phyloP scores from a whole-genome alignment of 64 coral and sea anemone genomes.

The Pocillopora verrucosa region DNA sequence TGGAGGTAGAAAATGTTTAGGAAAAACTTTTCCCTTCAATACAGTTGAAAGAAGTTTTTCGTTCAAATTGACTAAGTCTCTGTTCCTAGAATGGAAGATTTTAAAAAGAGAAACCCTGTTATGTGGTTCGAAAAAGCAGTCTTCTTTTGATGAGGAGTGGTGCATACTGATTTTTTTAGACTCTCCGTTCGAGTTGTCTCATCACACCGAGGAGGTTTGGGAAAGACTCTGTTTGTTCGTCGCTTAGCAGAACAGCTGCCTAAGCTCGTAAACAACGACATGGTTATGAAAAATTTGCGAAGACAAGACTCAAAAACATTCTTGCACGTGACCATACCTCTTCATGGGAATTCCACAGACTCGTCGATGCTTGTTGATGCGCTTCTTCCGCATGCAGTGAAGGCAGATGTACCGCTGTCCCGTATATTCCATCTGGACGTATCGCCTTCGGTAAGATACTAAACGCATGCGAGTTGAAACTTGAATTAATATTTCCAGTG shows the following conservation, averaged over 20 bases:
- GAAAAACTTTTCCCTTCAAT: too few relatives aligned
- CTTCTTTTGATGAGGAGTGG: too few relatives aligned
- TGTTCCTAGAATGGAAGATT: too few relatives aligned
- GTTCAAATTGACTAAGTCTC: too few relatives aligned
- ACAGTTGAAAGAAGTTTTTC: too few relatives aligned
- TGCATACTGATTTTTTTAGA: constrained; percentile 14
- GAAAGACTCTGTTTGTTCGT: constrained; percentile 62
- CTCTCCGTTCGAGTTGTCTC: constrained; percentile 71
- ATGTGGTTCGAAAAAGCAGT: too few relatives aligned
- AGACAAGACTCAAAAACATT: background rate
- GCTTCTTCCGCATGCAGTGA: constrained; percentile 55
- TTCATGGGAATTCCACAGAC: constrained; percentile 81
- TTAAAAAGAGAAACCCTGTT: too few relatives aligned
- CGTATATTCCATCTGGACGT: constrained; percentile 91
- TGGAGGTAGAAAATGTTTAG: too few relatives aligned
- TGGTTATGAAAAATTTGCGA: background rate
- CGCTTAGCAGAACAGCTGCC: constrained; percentile 61
- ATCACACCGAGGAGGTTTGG: constrained; percentile 67
- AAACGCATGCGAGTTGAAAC: too few relatives aligned
- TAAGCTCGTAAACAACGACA: constrained; percentile 61
- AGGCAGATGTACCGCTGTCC: constrained; percentile 77
- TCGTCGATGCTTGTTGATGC: constrained; percentile 44
- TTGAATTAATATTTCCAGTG: too few relatives aligned
- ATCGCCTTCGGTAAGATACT: constrained; percentile 80
- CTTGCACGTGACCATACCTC: constrained; percentile 63